Base-by-base conservation (phyloP, 2,797 vertebrate genomes). In the Gobionotothen gibberifrons region DNA sequence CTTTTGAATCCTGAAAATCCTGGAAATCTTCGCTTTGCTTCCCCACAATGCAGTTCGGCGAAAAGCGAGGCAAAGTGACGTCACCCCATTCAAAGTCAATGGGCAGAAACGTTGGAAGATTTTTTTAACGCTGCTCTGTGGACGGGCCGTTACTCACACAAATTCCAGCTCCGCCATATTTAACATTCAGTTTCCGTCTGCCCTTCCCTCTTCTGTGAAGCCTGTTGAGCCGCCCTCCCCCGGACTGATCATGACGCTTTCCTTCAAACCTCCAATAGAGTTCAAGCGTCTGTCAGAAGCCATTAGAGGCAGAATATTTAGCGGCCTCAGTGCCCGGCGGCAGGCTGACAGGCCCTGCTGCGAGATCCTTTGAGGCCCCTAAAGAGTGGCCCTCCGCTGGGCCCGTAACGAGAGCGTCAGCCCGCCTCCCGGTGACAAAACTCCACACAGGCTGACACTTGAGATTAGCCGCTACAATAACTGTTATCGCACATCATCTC, bases 341-440 rank as follows among this genome's bases (percentile, higher is more conserved):
- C 84, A 66, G 79, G 53, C 72, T 75, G 84, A 74, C 84, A 59
- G 69, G 47, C 56, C 55, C 76, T 7, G 69, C 72, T 76, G 76
- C 1, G 54, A 76, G 68, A 74, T 73, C 53, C 55, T 76, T 44
- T 10, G n/a, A 12, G 76, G 49, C 76, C 79, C 77, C 74, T 14
- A 44, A 81, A 81, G 79, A 71, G 71, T 83, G 79, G 66, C 70
- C 82, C 82, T 85, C 82, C 53, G 69, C 83, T 77, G 84, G 83
- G 80, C 75, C 15, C 76, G 6, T 87, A 84, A 84, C 68, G 51
- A 87, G 76, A 69, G 55, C 26, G 12, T 59, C 68, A 56, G 67
- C 71, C 71, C 36, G 40, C 40, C 61, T 54, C 61, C 52, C 3
- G 1, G 58, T 72, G 75, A 76, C 76, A 70, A 54, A 72, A 57